A percentile compares a stretch with the other conserved stretches of the same genome.
Evolutionary conservation across 2,797 vertebrate genomes (phyloP).

Genomic region (Hippoglossus hippoglossus): DNA sequence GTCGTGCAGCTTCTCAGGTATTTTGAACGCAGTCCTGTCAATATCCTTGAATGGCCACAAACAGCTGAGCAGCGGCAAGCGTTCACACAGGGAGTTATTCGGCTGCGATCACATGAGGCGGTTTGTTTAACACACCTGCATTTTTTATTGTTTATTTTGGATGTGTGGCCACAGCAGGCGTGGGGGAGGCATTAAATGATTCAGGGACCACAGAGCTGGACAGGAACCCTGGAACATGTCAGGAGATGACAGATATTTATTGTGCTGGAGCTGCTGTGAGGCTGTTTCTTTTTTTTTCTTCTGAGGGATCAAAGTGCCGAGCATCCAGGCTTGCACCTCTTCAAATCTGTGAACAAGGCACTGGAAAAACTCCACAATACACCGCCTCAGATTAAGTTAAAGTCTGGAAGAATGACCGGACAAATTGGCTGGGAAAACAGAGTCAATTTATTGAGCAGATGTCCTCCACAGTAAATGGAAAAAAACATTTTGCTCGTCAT

Average conservation of each 20-base stretch:
- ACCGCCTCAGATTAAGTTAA: constrained; percentile 1
- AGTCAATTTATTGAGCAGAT: neutral
- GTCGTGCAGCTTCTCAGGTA: constrained; percentile 35
- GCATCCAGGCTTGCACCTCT: neutral
- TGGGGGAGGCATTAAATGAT: constrained; percentile 31
- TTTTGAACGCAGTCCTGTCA: constrained; percentile 39
- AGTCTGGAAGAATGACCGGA: neutral
- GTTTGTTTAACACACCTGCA: constrained; percentile 60
- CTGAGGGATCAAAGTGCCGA: neutral
- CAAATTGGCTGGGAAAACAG: neutral
- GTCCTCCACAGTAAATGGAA: neutral
- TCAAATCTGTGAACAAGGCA: too few relatives aligned
- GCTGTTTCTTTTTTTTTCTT: constrained; percentile 14
- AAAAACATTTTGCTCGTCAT: neutral
- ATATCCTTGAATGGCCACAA: constrained; percentile 31
- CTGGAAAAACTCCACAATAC: neutral
- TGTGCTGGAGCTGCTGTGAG: constrained; percentile 7
- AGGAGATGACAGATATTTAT: constrained; percentile 32
- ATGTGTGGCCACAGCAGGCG: constrained; percentile 42
- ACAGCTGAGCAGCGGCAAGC: constrained; percentile 20
- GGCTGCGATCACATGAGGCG: constrained; percentile 30
- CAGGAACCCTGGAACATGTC: constrained; percentile 32
- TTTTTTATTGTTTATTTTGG: constrained; percentile 53
- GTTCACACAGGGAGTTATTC: constrained; percentile 32
- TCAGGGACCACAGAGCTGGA: constrained; percentile 32